These are phyloP conservation scores for Aphodius sticticus DNA, from an alignment of 2,888 invertebrate genomes.

Conservation along the genomic window DNA sequence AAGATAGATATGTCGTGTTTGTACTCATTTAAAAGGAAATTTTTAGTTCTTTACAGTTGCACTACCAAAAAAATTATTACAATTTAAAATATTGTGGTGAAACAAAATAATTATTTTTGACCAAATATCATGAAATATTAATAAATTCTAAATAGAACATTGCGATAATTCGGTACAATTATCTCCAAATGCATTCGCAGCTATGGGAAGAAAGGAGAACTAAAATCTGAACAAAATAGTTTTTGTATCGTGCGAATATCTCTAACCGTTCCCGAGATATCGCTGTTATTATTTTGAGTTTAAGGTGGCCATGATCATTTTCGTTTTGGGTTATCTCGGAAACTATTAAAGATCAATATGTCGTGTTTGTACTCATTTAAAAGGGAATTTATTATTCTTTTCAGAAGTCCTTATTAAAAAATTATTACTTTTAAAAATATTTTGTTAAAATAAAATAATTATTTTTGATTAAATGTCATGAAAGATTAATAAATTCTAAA, in stretches of 20 bases:
- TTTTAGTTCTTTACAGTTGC: too few relatives aligned
- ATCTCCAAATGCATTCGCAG: constrained; percentile 52
- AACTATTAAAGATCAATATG: background rate
- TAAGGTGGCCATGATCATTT: background rate
- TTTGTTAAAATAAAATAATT: background rate
- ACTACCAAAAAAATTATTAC: too few relatives aligned
- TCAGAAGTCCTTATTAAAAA: background rate
- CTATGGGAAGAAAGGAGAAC: constrained; percentile 43
- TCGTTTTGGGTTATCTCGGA: background rate
- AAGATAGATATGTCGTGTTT: background rate
- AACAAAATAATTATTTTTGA: too few relatives aligned
- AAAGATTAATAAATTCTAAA: background rate
- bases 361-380: background rate
- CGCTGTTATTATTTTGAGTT: background rate
- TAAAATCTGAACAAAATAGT: background rate
- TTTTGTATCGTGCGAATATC: background rate
- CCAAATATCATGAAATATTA: too few relatives aligned
- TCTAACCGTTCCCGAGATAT: background rate
- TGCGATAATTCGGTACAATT: constrained; percentile 53
- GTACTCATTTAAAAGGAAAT: background rate
- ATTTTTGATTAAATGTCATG: background rate
- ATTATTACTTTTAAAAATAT: background rate
- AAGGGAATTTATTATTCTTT: background rate
- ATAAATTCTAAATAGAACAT: constrained; percentile 42
- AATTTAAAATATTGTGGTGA: too few relatives aligned